phyloP scores from a whole-genome alignment of 2,113 vertebrate genomes.

The Dasypus novemcinctus region DNA sequence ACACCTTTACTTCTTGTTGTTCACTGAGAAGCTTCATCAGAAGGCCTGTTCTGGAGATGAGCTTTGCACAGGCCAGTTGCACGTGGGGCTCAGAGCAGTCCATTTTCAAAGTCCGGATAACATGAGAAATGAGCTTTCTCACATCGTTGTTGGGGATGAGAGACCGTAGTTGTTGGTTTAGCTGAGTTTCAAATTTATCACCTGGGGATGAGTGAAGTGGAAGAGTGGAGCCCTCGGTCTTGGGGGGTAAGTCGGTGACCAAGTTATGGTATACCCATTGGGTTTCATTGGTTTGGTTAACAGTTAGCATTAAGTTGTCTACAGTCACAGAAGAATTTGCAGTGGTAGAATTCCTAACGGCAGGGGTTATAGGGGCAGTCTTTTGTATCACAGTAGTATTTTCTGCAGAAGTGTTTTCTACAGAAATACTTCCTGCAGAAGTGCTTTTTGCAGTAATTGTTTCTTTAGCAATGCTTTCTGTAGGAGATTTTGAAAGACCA shows the following conservation, averaged over 20 bases:
- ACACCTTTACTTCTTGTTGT: not conserved
- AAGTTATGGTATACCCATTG: no score
- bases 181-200: conserved; percentile 44
- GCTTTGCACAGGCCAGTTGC: conserved; percentile 54
- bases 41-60: not conserved
- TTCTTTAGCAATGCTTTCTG: not conserved
- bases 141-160: not conserved
- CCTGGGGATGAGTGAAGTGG: accelerated
- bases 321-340: not conserved
- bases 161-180: not conserved
- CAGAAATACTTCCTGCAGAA: not conserved
- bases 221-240: accelerated
- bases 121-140: not conserved
- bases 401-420: not conserved
- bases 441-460: not conserved
- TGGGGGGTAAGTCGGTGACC: no score
- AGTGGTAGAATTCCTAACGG: accelerated
- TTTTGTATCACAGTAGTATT: no score
- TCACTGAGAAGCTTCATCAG: conserved; percentile 63
- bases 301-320: not conserved
- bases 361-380: not conserved
- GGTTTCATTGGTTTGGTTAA: not conserved
- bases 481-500: not conserved
- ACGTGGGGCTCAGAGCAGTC: conserved; percentile 37
- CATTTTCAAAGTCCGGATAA: not conserved